A percentile compares a stretch with the other conserved stretches of the same genome.
Evolutionary conservation across 2,888 invertebrate species (phyloP).

Genomic region (Spialia ferax): DNA sequence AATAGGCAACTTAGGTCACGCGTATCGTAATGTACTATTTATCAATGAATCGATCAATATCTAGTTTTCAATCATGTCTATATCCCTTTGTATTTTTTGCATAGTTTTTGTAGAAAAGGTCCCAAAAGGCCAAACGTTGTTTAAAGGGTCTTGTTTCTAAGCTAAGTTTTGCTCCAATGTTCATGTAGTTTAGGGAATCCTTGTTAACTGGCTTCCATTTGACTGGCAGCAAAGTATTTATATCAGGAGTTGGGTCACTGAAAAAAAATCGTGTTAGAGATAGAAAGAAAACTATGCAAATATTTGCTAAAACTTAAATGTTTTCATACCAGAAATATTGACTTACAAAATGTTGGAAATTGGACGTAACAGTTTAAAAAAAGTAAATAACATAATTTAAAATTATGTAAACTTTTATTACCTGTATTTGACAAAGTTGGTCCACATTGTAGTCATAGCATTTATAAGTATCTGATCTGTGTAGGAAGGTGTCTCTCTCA

Average conservation of each 20-base stretch:
- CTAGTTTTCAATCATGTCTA: background rate
- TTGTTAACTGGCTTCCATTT: conserved; percentile 56
- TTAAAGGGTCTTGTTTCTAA: conserved; percentile 53
- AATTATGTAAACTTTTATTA: conserved; percentile 44
- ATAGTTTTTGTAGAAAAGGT: conserved; percentile 54
- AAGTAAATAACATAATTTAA: too few species aligned
- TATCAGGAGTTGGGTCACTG: conserved; percentile 60
- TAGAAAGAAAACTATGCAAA: too few species aligned
- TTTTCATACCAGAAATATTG: too few species aligned
- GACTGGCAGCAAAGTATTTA: conserved; percentile 55
- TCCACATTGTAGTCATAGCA: conserved; percentile 69
- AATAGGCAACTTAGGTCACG: too few species aligned
- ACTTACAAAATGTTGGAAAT: too few species aligned
- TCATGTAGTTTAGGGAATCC: conserved; percentile 50
- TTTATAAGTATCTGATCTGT: conserved; percentile 62
- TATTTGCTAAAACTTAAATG: too few species aligned
- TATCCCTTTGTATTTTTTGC: conserved; percentile 23
- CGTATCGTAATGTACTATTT: too few species aligned
- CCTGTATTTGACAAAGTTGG: conserved; percentile 72
- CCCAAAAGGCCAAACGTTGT: conserved; percentile 60
- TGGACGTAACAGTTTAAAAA: too few species aligned
- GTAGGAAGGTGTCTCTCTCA: conserved; percentile 41
- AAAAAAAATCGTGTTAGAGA: too few species aligned
- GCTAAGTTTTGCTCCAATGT: conserved; percentile 52
- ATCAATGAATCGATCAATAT: too few species aligned